Conservation (phyloP, 2,888 invertebrate genomes). For the Tenthredo livida region DNA sequence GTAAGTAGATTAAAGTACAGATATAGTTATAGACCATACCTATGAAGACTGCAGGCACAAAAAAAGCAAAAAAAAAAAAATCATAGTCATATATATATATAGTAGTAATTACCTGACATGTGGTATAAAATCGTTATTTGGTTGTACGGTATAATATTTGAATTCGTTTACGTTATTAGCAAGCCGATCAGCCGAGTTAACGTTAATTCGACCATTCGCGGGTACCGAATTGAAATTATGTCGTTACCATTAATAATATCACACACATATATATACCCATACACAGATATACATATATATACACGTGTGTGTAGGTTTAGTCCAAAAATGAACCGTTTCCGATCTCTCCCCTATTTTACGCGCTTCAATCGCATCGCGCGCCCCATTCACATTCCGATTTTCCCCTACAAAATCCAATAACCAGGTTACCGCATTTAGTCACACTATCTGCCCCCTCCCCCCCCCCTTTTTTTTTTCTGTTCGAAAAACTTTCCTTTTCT, state of each 20-base stretch:
- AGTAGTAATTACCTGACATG: constrained; percentile 1
- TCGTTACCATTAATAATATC: constrained; percentile 34
- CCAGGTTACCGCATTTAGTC: neutral
- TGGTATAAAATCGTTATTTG: constrained; percentile 42
- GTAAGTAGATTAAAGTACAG: too few species aligned
- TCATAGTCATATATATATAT: too few species aligned
- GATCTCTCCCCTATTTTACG: neutral
- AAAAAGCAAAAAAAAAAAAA: too few species aligned
- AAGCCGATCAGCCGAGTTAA: constrained; percentile 47
- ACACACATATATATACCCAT: neutral
- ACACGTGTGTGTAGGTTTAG: neutral
- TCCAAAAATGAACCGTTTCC: constrained; percentile 11
- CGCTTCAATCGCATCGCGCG: neutral
- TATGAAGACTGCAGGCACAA: too few species aligned
- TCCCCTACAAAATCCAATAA: constrained; percentile 18
- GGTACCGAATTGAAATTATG: constrained; percentile 44
- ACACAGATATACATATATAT: neutral
- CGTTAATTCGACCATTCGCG: constrained; percentile 35
- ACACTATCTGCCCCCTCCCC: neutral
- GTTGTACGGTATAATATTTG: constrained; percentile 31
- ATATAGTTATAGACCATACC: too few species aligned
- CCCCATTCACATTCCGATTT: neutral
- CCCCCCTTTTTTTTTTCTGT: neutral
- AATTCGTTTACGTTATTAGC: constrained; percentile 43
- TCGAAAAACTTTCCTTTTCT: neutral